Evolutionary conservation across 1,140 invertebrate species (phyloP), one percentile per base, ranked within the genome.

Genomic region (Sipha flava): DNA sequence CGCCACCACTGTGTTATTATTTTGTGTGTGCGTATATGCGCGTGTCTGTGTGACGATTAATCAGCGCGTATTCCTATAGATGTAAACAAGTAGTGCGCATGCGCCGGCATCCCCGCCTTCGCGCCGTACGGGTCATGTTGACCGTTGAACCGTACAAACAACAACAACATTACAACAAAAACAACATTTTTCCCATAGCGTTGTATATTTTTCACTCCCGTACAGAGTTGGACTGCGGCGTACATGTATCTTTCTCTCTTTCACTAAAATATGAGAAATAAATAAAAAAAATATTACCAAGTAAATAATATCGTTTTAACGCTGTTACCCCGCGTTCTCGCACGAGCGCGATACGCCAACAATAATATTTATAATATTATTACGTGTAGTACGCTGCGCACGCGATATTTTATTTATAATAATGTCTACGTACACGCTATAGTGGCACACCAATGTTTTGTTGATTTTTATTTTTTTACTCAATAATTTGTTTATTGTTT

Each of bases 161-260:
- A 77, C 72, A 75, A 75, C 73, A 77, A 77, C 73, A 77, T 52
- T 57, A 75, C 73, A 77, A 77, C 73, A 77, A 77, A 77, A 77
- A 77, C 73, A 77, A 77, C 73, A 77, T 77, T 77, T 77, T 77
- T 77, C 43, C 52, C 52, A 59, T 59, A 77, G 31, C 73, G 23
- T 40, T 52, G 52, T 77, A 34, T 26, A 23, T 57, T 68, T 68
- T 68, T 18, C 40, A 26, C 40, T 26, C 37, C 9, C 4, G 10
- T 40, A 40, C 37, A n/a, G n/a, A n/a, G 18, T 40, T 34, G 10
- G n/a, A 31, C 57, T 59, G 31, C 62, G n/a, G 62, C 10, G 31
- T 40, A 26, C 34, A 21, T 12, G 9, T 43, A 7, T 43, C 40
- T 14, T 37, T 37, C 31, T 40, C 10, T 66, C 62, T 37, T 66